phyloP scores from a whole-genome alignment of 2,888 invertebrate species.

The Venusia cambrica region DNA sequence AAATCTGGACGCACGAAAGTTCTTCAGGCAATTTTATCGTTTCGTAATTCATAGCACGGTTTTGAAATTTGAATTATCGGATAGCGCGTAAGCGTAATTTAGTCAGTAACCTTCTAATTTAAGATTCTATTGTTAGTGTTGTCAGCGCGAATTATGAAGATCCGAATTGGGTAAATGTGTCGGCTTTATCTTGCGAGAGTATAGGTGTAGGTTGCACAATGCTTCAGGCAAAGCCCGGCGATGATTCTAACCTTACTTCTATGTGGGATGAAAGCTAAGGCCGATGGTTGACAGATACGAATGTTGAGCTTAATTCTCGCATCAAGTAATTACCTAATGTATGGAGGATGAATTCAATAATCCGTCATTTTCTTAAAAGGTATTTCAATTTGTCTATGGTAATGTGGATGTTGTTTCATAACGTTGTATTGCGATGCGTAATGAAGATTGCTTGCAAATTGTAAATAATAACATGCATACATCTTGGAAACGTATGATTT shows the following conservation, averaged over 20 bases:
- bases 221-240: conserved; percentile 56
- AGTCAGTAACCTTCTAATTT: conserved; percentile 58
- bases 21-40: conserved; percentile 18
- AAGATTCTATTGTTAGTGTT: conserved; percentile 65
- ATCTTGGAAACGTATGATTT: conserved; percentile 26
- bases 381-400: conserved; percentile 28
- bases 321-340: conserved; percentile 51
- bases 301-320: conserved; percentile 48
- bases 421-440: conserved; percentile 48
- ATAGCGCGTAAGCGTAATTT: conserved; percentile 40
- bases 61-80: conserved; percentile 47
- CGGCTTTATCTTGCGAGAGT: conserved; percentile 46
- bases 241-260: conserved; percentile 52
- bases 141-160: conserved; percentile 61
- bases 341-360: conserved; percentile 42
- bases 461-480: conserved; percentile 46
- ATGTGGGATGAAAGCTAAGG: conserved; percentile 71
- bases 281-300: conserved; percentile 63
- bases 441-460: conserved; percentile 45
- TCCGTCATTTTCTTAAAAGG: conserved; percentile 26
- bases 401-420: conserved; percentile 41
- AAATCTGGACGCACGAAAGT: neutral
- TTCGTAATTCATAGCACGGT: conserved; percentile 20
- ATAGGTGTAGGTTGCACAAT: conserved; percentile 63
- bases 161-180: conserved; percentile 68